Evolutionary conservation across 2,113 vertebrate species (phyloP).

Genomic region (Poicephalus gulielmi): DNA sequence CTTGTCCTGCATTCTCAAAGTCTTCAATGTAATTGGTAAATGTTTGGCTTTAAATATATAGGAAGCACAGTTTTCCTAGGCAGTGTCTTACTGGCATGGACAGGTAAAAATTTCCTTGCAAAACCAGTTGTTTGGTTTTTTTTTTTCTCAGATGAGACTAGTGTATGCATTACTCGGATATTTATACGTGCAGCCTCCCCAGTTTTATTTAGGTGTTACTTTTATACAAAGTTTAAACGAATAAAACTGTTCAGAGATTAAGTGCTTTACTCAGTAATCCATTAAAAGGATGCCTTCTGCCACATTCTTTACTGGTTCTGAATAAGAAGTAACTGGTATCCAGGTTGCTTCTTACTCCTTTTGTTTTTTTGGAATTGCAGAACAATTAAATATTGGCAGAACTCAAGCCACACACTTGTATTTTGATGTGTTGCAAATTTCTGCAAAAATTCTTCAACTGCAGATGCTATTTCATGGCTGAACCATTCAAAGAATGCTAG

Average conservation of each 20-base stretch:
- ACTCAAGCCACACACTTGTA: background rate
- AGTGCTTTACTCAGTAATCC: background rate
- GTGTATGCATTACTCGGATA: background rate
- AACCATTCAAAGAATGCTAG: background rate
- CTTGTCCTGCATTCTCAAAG: background rate
- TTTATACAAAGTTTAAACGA: background rate
- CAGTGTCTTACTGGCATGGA: background rate
- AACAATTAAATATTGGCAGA: background rate
- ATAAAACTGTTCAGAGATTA: background rate
- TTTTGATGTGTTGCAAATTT: background rate
- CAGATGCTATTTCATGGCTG: background rate
- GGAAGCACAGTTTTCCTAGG: background rate
- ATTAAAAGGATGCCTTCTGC: background rate
- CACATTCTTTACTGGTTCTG: background rate
- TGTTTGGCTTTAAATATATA: background rate
- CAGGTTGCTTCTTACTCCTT: background rate
- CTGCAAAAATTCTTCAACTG: background rate
- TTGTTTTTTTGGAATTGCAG: background rate
- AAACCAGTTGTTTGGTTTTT: background rate
- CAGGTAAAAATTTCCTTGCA: background rate
- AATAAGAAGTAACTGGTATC: background rate
- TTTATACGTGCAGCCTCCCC: background rate
- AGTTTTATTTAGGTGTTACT: background rate
- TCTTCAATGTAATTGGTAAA: background rate
- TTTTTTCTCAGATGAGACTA: background rate